Evolutionary conservation across 1,140 invertebrate genomes (phyloP).

Genomic region (Neodiprion fabricii): DNA sequence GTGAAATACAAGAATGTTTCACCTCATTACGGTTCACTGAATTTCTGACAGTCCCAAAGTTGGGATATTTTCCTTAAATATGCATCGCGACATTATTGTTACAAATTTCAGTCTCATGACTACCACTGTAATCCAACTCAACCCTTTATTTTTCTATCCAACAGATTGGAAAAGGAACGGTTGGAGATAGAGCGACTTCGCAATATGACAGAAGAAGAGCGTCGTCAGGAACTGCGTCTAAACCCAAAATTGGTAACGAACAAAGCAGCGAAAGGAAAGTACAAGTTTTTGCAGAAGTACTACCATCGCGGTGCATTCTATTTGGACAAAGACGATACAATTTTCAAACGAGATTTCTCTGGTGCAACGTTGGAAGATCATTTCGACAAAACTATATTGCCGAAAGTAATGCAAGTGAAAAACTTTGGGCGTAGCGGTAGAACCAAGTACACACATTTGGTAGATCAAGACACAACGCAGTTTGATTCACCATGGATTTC

Average conservation of each 20-base stretch:
- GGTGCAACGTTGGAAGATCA: constrained; percentile 98
- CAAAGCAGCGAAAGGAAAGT: constrained; percentile 97
- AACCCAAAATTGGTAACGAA: constrained; percentile 96
- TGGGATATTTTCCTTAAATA: constrained; percentile 5
- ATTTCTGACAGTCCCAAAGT: constrained; percentile 16
- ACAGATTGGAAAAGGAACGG: constrained; percentile 82
- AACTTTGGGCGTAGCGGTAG: constrained; percentile 98
- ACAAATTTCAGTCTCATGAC: too few species aligned
- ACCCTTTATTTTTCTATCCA: constrained; percentile 28
- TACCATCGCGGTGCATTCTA: constrained; percentile 99
- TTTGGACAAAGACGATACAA: constrained; percentile 92
- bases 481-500: constrained; percentile 97
- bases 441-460: constrained; percentile 99
- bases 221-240: constrained; percentile 83
- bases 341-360: constrained; percentile 95
- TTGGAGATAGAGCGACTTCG: constrained; percentile 90
- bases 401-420: constrained; percentile 99
- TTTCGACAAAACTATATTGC: constrained; percentile 98
- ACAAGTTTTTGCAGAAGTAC: constrained; percentile 99
- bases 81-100: neutral
- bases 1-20: too few species aligned
- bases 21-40: too few species aligned
- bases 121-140: neutral
- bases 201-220: constrained; percentile 96
- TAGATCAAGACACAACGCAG: constrained; percentile 98